Evolutionary conservation across 2,888 invertebrate genomes (phyloP), one percentile per base, ranked within the genome.

Genomic region (Biston stratarius): DNA sequence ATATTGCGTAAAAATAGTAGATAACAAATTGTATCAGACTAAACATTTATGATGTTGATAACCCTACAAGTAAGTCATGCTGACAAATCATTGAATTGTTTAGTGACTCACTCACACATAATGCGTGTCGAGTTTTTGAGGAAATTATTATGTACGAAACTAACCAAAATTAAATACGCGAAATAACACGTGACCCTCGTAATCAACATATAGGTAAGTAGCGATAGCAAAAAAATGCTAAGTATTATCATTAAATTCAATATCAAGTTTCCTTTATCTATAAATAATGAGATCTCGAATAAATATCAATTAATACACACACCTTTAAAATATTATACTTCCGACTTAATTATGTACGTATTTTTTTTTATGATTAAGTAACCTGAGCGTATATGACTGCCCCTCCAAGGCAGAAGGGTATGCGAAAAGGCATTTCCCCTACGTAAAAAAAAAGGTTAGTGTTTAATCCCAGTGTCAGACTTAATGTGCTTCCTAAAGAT

Each of bases 41-140:
- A 14, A 53, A 53, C 15, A 14, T 53, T 53, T 53, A 53, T 40
- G 14, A 40, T 40, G 9, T 53, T 10, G 53, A 53, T 53, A 53
- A 53, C 15, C 40, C 11, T 10, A 53, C 10, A 40, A 53, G 15
- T 53, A 40, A 53, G 15, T 53, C 53, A 53, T 15, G 40, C 9
- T 53, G 53, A 53, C 53, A 40, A 15, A 52, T 6, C 51, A 24
- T 36, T n/a, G n/a, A n/a, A n/a, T n/a, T n/a, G n/a, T n/a, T n/a
- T 3, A 53, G 15, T 53, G 53, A 53, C 11, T 53, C 53, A 53
- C 53, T 0, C n/a, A 34, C 14, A n/a, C 7, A 52, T n/a, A 14
- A 9, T 52, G 7, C 36, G 7, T 51, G 8, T 12, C n/a, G 38
- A 38, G 0, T 47, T 24, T 47, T 49, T 11, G 2, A 51, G 51